Base-by-base conservation (phyloP, 1,140 invertebrate species). In the Camponotus pennsylvanicus region DNA sequence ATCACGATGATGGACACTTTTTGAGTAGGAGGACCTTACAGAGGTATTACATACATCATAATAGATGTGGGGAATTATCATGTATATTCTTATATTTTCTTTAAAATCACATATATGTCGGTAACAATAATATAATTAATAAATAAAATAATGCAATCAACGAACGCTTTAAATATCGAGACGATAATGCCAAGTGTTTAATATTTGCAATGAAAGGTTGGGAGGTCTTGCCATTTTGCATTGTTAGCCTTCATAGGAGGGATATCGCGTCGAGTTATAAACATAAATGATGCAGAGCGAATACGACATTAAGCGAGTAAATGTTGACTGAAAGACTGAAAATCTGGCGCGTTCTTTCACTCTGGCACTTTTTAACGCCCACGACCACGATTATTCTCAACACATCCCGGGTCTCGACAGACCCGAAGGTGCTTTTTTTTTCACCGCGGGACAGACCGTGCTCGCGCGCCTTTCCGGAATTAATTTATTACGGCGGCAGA, bases 401-500 rank as follows among this genome's bases (percentile, higher is more conserved):
- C 85, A 85, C 64, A 67, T 73, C 59, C 71, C 57, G 77, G 77
- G 59, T 66, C 70, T 85, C 88, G 61, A 80, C 89, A 82, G 57
- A 85, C 57, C 55, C 69, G 37, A 40, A 27, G 55, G 42, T 45
- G 77, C 70, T 64, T 64, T 49, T 49, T 49, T 61, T 37, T 55
- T 40, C 61, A 11, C 8, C 2, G 21, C 40, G 34, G 42, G 11
- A 63, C 57, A 40, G 63, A 66, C 34, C 63, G 70, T 75, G 57
- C 27, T 77, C 57, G 49, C 64, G n/a, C 32, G 85, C 86, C 84
- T 84, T 69, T 55, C 55, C 45, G 61, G 87, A 91, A 92, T 92
- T 92, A 92, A 92, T 92, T 92, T 92, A 92, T 91, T 90, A 90
- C 89, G 57, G 49, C 67, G 85, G 66, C 83, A 67, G 84, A 67